Evolutionary conservation across 2,888 invertebrate species (phyloP), one percentile per base, ranked within the genome.

Genomic region (Phragmatobia fuliginosa): DNA sequence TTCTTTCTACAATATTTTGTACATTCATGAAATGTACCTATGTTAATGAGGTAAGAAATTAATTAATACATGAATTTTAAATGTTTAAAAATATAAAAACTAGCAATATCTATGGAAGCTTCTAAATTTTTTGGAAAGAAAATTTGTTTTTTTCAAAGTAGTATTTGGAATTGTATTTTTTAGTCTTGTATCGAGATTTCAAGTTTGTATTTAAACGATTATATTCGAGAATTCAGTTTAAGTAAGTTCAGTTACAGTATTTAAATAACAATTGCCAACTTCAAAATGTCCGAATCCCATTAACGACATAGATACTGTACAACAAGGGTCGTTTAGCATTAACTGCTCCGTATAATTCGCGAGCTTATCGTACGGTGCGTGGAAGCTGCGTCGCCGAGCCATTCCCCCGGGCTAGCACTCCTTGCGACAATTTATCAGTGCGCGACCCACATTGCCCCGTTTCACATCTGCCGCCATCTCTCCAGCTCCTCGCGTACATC

Each of bases 351-450:
- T 87, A 86, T 86, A 86, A 87, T 87, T 87, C 82, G 77, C 77
- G 71, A 79, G 84, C 84, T 90, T 91, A 91, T 91, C 90, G 87
- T 74, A 61, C 71, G 73, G 76, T 71, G 71, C 82, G 82, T 82
- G 83, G 86, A 84, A 83, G 83, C 86, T 85, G 84, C 84, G 89
- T 87, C 88, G 83, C 80, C 78, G 79, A 81, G 85, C 87, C 87
- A 88, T 89, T 90, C 90, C 89, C 86, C 81, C 79, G 89, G 89
- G 87, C 83, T 62, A 32, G 45, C 56, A 28, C 45, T 62, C 21
- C 62, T 52, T 82, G 84, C 85, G 84, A 83, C 87, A 91, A 92
- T 94, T 93, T 93, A 92, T 94, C 93, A 93, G 90, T 74, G 75
- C 77, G 79, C 90, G 91, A 91, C 91, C 93, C 92, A 91, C 89